Evolutionary conservation across 92 coral and sea anemone genomes (phyloP).

Genomic region (Actinernus sp.): DNA sequence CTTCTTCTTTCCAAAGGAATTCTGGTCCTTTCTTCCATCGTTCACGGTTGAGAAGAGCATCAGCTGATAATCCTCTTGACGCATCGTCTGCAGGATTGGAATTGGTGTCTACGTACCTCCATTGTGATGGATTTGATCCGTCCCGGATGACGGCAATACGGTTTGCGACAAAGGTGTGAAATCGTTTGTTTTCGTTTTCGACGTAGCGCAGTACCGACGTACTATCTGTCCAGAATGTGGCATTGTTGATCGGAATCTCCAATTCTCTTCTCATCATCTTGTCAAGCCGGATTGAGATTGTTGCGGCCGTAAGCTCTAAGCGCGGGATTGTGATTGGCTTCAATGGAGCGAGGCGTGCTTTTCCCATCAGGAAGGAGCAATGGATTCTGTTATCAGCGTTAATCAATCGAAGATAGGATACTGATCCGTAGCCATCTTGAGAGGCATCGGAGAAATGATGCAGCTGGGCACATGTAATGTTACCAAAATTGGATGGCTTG

Average conservation of each 20-base stretch:
- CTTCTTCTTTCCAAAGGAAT: not conserved
- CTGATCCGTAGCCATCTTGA: not conserved
- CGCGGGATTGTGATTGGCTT: not conserved
- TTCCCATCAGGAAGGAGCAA: not conserved
- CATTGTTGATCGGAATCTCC: not conserved
- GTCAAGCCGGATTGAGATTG: constrained; percentile 1
- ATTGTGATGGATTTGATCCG: not conserved
- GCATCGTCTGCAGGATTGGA: constrained; percentile 5
- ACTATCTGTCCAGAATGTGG: constrained; percentile 6
- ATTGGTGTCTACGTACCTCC: not conserved
- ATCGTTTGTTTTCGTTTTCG: not conserved
- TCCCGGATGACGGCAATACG: constrained; percentile 2
- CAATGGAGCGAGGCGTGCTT: constrained; percentile 5
- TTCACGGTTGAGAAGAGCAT: not conserved
- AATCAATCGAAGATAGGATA: not conserved
- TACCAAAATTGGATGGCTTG: not conserved
- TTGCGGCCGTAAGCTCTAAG: constrained; percentile 2
- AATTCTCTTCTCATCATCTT: not conserved
- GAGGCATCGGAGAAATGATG: constrained; percentile 7
- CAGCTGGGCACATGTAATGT: not conserved
- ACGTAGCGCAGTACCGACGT: not conserved
- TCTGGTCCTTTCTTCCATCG: not conserved
- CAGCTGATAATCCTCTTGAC: not conserved
- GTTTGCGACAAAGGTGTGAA: not conserved
- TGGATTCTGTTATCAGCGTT: not conserved